Evolutionary conservation across 2,888 invertebrate genomes (phyloP).

Genomic region (Lochmaea capreae): DNA sequence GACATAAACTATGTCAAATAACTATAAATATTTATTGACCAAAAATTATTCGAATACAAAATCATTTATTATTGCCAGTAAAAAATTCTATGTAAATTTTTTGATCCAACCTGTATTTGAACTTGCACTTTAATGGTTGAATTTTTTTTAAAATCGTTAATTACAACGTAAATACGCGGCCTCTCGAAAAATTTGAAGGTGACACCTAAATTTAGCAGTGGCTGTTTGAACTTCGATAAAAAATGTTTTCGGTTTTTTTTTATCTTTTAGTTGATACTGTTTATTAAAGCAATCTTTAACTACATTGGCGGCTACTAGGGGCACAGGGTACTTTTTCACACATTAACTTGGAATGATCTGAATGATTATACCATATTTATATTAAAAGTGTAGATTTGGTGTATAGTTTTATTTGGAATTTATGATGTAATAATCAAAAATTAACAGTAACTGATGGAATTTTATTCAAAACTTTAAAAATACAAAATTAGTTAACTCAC

Average conservation of each 20-base stretch:
- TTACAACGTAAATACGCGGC: neutral
- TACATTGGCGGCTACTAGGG: conserved; percentile 2
- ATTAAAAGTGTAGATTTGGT: too few relatives aligned
- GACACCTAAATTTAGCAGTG: conserved; percentile 36
- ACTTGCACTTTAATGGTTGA: conserved; percentile 1
- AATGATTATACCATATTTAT: neutral
- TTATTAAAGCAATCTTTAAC: conserved; percentile 15
- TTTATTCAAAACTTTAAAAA: too few relatives aligned
- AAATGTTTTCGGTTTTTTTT: conserved; percentile 30
- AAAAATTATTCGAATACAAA: too few relatives aligned
- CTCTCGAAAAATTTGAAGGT: conserved; percentile 39
- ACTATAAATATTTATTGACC: too few relatives aligned
- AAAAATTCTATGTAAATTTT: too few relatives aligned
- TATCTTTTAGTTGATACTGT: conserved; percentile 24
- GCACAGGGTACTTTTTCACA: neutral
- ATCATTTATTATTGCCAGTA: too few relatives aligned
- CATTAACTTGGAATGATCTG: neutral
- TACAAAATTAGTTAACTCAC: too few relatives aligned
- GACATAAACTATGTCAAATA: too few relatives aligned
- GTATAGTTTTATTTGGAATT: too few relatives aligned
- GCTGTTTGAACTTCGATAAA: conserved; percentile 35
- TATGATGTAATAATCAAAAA: too few relatives aligned
- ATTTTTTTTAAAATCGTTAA: neutral
- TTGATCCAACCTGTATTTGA: neutral
- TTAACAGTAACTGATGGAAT: neutral